These are phyloP conservation scores for Sebastes taczanowskii DNA, from an alignment of 2,797 vertebrate species.

Conservation along the genomic window DNA sequence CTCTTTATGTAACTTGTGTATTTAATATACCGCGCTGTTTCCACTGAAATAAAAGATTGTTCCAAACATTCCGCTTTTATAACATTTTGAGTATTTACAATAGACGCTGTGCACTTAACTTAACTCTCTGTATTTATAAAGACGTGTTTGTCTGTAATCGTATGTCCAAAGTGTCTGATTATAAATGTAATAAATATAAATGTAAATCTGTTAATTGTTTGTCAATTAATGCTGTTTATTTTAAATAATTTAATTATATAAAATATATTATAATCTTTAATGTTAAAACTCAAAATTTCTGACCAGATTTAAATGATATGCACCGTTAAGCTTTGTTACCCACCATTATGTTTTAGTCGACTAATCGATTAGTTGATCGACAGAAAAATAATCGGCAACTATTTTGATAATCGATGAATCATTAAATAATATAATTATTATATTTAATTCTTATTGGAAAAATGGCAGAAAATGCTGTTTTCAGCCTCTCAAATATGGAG, in stretches of 20 bases:
- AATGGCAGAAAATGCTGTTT: no score
- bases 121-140: neutral
- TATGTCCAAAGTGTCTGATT: constrained; percentile 10
- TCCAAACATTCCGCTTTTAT: constrained; percentile 14
- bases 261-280: no score
- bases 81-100: neutral
- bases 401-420: no score
- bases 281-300: neutral
- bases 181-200: constrained; percentile 20
- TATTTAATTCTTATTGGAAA: no score
- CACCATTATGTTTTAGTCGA: no score
- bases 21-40: neutral
- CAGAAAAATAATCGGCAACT: no score
- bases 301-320: neutral
- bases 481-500: no score
- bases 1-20: neutral
- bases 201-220: neutral
- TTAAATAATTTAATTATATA: neutral
- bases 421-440: no score
- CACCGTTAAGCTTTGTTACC: neutral
- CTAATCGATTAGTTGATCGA: no score
- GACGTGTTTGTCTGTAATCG: neutral
- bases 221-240: neutral
- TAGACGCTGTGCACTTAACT: neutral
- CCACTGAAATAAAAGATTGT: neutral